Evolutionary conservation across 2,888 invertebrate genomes (phyloP), one percentile per base, ranked within the genome.

Genomic region (Eristalinus aeneus): DNA sequence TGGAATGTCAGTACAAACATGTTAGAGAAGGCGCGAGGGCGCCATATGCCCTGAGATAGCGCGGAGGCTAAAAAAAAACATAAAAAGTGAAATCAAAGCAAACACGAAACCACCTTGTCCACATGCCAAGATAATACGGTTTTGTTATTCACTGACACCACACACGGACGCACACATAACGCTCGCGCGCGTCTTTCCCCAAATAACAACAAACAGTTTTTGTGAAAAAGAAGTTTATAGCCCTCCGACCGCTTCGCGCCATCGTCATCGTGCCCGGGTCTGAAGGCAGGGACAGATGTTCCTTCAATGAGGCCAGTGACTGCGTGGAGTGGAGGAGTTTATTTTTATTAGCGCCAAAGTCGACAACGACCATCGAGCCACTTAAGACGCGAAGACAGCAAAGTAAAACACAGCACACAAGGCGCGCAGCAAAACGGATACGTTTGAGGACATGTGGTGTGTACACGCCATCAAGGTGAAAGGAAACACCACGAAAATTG

Each of bases 201-300:
- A 74, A 81, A 82, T 78, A 67, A 77, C 73, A 86, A 82, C 82
- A 82, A 81, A 73, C 72, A 76, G 73, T 77, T 73, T 69, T 46
- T 46, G 46, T 46, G 46, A 16, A 46, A 46, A 78, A 82, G 78
- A 74, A 86, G 86, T 81, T 82, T 86, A 86, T 78, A 78, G 46
- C 82, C 63, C 82, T n/a, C 86, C 77, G 69, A 60, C 63, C 56
- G 67, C 11, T n/a, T 8, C 31, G n/a, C 77, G 67, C 64, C 64
- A 27, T 5, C 2, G 27, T 27, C 2, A 27, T 27, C 27, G 61
- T 12, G 32, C 23, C 46, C 32, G 32, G 63, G 67, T 20, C 72
- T 72, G 85, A 39, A 36, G 63, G 72, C 16, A 77, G 76, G 85
- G 82, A 77, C 86, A 86, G 86, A 86, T 86, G 86, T 82, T 86